Base-by-base conservation (phyloP, 1,140 invertebrate genomes). In the Metopolophium dirhodum region DNA sequence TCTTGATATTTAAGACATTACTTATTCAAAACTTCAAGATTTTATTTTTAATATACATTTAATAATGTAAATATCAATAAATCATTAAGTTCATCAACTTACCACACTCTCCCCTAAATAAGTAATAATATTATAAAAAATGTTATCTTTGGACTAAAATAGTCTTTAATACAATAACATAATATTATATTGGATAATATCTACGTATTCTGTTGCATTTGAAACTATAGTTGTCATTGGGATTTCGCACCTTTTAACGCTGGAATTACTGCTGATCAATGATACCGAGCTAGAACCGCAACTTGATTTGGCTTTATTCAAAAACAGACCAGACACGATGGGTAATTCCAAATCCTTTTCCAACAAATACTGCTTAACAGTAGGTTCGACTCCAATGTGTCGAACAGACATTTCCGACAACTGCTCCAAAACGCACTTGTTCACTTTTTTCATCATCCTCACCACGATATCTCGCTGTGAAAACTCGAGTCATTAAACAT, bases 391-490 rank as follows among this genome's bases (percentile, higher is more conserved):
- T 68, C 94, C 94, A 18, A 94, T 94, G 82, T 95, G 94, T 35
- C 94, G 94, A 20, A 92, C 86, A 9, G 94, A 88, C 30, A 95
- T 89, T 90, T 95, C 94, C 18, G 94, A 94, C 89, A 95, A 90
- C 49, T 94, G 94, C 91, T 95, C 94, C 22, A 95, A 94, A n/a
- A 93, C 94, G 54, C 86, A 94, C 87, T 95, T 94, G 82, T 94
- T 95, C 41, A 94, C 68, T 91, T 95, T 94, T 91, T 91, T 94
- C 85, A 94, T 51, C 61, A 94, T 89, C 22, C 92, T 90, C 37
- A 93, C 45, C 22, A 22, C 30, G n/a, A 93, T 89, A n/a, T 93
- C 93, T 11, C 45, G n/a, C 93, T 93, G n/a, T 51, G 20, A 22
- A 91, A 37, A 68, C 14, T 23, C 41, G 11, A 45, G 11, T 86